Evolutionary conservation across 2,888 invertebrate species (phyloP).

Genomic region (Cephus rjabovi): DNA sequence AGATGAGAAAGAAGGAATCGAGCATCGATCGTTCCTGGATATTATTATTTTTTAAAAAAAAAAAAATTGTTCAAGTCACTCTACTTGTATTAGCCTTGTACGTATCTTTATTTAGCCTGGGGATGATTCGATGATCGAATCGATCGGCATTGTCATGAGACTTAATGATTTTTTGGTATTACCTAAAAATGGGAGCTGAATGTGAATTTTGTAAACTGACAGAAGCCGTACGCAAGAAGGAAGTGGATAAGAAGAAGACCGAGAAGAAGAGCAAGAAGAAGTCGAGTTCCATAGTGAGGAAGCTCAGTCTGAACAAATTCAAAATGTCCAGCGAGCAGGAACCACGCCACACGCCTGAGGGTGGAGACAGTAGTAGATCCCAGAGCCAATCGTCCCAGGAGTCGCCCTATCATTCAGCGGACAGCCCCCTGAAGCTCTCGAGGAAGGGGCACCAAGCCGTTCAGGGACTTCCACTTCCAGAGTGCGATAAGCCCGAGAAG

Average conservation of each 20-base stretch:
- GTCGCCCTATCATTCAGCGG: conserved; percentile 46
- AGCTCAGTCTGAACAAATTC: conserved; percentile 57
- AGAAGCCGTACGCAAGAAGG: conserved; percentile 29
- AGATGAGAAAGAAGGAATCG: not conserved
- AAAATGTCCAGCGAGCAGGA: conserved; percentile 42
- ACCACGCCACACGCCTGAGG: conserved; percentile 54
- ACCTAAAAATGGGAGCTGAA: not conserved
- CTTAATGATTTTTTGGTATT: not conserved
- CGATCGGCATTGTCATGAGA: not conserved
- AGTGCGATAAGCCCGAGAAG: conserved; percentile 14
- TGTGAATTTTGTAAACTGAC: not conserved
- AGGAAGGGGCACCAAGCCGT: conserved; percentile 6
- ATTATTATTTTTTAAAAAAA: not conserved
- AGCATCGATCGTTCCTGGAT: not conserved
- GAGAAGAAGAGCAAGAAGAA: conserved; percentile 50
- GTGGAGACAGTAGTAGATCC: conserved; percentile 57
- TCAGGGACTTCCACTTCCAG: conserved; percentile 11
- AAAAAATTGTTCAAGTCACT: not conserved
- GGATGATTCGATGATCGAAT: not conserved
- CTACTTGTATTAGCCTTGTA: not conserved
- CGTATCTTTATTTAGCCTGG: not conserved
- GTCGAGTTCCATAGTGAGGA: conserved; percentile 52
- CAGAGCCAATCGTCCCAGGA: conserved; percentile 60
- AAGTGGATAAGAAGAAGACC: conserved; percentile 27
- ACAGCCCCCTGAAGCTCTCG: conserved; percentile 37